Percentiles rank a stretch among this genome's conserved stretches.
Conservation (phyloP, 2,113 vertebrate species). For the Proteles cristata region DNA sequence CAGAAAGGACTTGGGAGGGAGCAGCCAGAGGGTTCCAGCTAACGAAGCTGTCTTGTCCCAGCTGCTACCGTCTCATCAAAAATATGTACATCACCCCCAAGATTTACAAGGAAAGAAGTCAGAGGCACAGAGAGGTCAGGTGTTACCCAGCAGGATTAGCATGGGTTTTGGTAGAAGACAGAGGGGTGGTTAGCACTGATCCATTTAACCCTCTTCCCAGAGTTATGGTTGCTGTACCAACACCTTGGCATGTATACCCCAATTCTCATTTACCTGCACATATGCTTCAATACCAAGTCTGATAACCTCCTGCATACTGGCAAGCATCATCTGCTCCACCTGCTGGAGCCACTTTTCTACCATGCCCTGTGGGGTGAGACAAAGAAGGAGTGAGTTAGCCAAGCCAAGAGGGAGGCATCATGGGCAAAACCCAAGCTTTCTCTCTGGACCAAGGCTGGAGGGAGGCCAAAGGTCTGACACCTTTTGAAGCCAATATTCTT, state of each 20-base stretch:
- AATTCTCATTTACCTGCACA: slow-evolving; percentile 85
- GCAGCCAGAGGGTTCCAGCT: neutral
- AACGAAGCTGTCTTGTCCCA: neutral
- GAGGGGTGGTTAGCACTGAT: neutral
- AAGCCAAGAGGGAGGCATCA: neutral
- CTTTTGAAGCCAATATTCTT: neutral
- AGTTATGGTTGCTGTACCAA: neutral
- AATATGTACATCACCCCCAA: neutral
- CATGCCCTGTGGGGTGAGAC: slow-evolving; percentile 89
- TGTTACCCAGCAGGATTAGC: neutral
- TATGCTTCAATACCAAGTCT: slow-evolving; percentile 89
- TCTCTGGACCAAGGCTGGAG: neutral
- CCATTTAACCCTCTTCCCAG: neutral
- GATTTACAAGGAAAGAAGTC: neutral
- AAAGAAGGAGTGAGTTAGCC: neutral
- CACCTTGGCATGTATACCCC: fast-evolving
- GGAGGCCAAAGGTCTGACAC: neutral
- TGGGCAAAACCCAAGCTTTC: neutral
- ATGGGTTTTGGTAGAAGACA: neutral
- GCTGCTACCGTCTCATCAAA: neutral
- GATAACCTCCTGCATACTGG: slow-evolving; percentile 90
- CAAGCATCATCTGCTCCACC: slow-evolving; percentile 93
- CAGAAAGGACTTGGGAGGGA: neutral
- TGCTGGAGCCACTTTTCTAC: slow-evolving; percentile 96
- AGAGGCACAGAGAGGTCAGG: neutral